These are phyloP conservation scores for Netta rufina DNA, from an alignment of 2,797 vertebrate genomes.

Conservation along the genomic window DNA sequence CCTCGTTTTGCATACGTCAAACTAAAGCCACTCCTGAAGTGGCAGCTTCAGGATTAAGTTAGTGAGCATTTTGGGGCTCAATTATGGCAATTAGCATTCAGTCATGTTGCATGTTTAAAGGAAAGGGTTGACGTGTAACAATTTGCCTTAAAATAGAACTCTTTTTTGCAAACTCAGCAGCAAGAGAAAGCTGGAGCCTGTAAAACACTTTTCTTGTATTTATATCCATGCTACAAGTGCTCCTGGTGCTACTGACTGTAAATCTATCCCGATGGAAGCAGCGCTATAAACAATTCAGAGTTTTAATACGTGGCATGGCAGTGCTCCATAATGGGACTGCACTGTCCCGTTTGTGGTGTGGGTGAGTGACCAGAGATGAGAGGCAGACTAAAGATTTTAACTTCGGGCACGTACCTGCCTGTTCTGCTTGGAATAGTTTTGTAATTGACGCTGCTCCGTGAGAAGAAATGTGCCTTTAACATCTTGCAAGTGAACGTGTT, in stretches of 20 bases:
- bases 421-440: background rate
- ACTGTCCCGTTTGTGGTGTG: background rate
- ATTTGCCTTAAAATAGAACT: background rate
- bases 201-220: background rate
- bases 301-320: background rate
- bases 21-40: background rate
- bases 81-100: conserved; percentile 34
- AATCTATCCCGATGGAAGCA: background rate
- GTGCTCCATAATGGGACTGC: background rate
- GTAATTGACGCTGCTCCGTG: background rate
- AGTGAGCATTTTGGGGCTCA: background rate
- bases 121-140: background rate
- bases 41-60: conserved; percentile 41
- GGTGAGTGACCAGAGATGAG: background rate
- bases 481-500: background rate
- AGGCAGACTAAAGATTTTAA: background rate
- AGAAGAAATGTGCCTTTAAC: background rate
- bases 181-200: background rate
- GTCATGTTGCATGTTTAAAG: conserved; percentile 6
- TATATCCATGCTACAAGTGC: background rate
- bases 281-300: background rate
- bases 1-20: background rate
- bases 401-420: background rate
- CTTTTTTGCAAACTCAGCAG: background rate
- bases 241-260: background rate